Percentiles rank a stretch among this genome's conserved stretches.
These are phyloP conservation scores for Zaprionus gabonicus DNA, from an alignment of 1,140 invertebrate genomes.

Conservation along the genomic window DNA sequence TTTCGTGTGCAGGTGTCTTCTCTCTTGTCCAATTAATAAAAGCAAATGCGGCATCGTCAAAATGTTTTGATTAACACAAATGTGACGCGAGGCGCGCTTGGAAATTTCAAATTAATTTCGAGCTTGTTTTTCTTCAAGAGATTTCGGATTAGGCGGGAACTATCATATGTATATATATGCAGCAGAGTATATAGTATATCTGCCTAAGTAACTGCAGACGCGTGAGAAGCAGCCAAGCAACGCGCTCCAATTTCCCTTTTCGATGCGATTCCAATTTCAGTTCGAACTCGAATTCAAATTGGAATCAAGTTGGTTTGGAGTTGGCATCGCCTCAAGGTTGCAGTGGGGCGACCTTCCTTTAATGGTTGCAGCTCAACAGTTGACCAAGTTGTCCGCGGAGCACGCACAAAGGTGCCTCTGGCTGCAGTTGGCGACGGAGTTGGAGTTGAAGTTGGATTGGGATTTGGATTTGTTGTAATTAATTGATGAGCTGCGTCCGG, in stretches of 20 bases:
- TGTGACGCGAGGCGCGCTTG: conserved; percentile 72
- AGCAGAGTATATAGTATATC: neutral
- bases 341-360: conserved; percentile 74
- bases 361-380: conserved; percentile 40
- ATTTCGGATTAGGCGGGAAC: conserved; percentile 56
- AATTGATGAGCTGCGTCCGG: conserved; percentile 77
- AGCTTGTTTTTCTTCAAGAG: conserved; percentile 53
- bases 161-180: neutral
- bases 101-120: conserved; percentile 73
- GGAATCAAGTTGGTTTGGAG: conserved; percentile 20
- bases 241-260: conserved; percentile 3
- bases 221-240: conserved; percentile 57
- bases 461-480: conserved; percentile 52
- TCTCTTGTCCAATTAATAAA: conserved; percentile 78
- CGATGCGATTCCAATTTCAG: conserved; percentile 10
- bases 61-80: conserved; percentile 82
- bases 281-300: conserved; percentile 32
- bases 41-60: conserved; percentile 72
- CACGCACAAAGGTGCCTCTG: conserved; percentile 53
- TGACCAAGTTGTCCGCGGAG: conserved; percentile 8
- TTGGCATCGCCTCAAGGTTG: conserved; percentile 61
- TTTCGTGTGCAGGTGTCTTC: conserved; percentile 34
- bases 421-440: conserved; percentile 35
- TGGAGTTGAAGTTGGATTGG: conserved; percentile 13
- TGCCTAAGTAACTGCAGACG: conserved; percentile 55